Conservation (phyloP, 1,140 invertebrate species). For the Antheraea pernyi region DNA sequence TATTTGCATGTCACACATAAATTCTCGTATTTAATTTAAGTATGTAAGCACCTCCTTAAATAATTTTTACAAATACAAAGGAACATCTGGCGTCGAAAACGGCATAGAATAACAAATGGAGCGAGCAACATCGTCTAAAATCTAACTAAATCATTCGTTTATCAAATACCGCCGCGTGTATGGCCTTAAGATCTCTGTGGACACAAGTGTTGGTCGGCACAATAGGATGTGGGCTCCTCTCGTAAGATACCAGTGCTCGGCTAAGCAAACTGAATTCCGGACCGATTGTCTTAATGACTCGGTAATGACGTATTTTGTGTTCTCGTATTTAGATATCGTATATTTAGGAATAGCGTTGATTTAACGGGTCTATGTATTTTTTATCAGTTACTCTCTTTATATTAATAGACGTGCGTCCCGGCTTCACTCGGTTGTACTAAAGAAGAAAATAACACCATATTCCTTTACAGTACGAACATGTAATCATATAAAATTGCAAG, state of each 20-base stretch:
- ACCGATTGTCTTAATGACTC: slow-evolving; percentile 30
- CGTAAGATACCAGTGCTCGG: slow-evolving; percentile 43
- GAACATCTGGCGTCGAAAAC: not conserved
- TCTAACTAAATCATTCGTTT: slow-evolving; percentile 4
- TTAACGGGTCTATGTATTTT: not conserved
- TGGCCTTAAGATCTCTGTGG: slow-evolving; percentile 27
- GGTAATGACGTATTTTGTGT: slow-evolving; percentile 41
- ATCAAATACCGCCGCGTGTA: slow-evolving; percentile 4
- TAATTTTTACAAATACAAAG: not conserved
- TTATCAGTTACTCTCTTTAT: not conserved
- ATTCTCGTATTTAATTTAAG: too few relatives aligned
- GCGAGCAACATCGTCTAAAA: not conserved
- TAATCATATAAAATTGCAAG: too few relatives aligned
- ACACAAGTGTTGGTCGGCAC: slow-evolving; percentile 46
- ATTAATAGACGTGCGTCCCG: too few relatives aligned
- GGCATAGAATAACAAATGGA: not conserved
- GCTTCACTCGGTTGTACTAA: too few relatives aligned
- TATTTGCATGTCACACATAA: too few relatives aligned
- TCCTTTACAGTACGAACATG: too few relatives aligned
- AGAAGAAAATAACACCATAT: too few relatives aligned
- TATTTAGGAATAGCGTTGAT: slow-evolving; percentile 1
- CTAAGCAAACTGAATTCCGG: slow-evolving; percentile 55
- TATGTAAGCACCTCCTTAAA: not conserved
- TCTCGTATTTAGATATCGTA: not conserved
- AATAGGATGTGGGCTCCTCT: slow-evolving; percentile 56